These are phyloP conservation scores for Theristicus caerulescens DNA, from an alignment of 2,113 vertebrate species.

Conservation along the genomic window DNA sequence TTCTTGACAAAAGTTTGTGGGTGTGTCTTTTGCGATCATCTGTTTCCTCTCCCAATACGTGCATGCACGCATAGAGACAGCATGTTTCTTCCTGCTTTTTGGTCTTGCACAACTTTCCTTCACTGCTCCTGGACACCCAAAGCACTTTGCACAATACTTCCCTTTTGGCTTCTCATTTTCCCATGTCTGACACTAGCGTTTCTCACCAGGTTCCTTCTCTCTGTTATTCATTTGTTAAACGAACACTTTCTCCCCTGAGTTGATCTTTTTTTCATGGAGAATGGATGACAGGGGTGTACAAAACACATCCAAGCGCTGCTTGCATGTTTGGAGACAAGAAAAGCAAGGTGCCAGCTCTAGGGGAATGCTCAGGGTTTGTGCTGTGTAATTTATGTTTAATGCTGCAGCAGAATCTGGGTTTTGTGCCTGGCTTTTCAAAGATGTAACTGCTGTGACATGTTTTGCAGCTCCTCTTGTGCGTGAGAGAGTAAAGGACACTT, in stretches of 20 bases:
- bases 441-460: slow-evolving; percentile 16
- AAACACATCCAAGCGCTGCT: neutral
- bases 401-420: slow-evolving; percentile 34
- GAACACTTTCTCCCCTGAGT: neutral
- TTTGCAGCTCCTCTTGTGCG: neutral
- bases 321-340: slow-evolving; percentile 58
- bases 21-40: neutral
- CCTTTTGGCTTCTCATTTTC: neutral
- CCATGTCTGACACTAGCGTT: neutral
- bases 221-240: neutral
- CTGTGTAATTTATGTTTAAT: slow-evolving; percentile 55
- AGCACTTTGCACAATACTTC: neutral
- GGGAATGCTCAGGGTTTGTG: slow-evolving; percentile 30
- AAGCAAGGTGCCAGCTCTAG: slow-evolving; percentile 57
- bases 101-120: slow-evolving; percentile 35
- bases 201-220: neutral
- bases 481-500: slow-evolving; percentile 17
- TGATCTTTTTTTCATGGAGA: neutral
- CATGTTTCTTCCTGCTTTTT: slow-evolving; percentile 31
- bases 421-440: slow-evolving; percentile 54
- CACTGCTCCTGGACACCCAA: neutral
- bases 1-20: neutral
- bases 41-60: slow-evolving; percentile 8
- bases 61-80: neutral
- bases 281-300: neutral